Evolutionary conservation across 2,113 vertebrate species (phyloP), one percentile per base, ranked within the genome.

Genomic region (Tachysurus fulvidraco): DNA sequence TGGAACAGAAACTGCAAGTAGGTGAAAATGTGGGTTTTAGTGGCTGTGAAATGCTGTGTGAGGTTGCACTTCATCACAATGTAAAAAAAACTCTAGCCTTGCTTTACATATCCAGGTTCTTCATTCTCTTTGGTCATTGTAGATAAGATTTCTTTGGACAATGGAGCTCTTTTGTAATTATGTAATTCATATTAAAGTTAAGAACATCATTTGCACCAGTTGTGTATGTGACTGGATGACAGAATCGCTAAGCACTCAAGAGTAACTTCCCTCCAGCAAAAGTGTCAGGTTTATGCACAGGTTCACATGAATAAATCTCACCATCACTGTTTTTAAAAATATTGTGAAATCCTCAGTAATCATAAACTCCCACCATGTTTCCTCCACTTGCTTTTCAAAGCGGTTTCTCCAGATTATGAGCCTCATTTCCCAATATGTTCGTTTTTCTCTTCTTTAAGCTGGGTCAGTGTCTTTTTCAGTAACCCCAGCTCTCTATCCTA

Each of bases 401-500:
- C 23, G 14, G 14, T 52, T 76, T 52, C 44, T 50, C 60, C 55
- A 28, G 59, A 28, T 67, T 14, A 67, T 83, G 25, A 28, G 8
- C 60, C 12, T 65, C 41, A 17, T 52, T 46, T 28, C 80, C 21
- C 12, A n/a, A n/a, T 0, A 25, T 16, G 64, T 50, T n/a, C 21
- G 65, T 83, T 55, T 36, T 10, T 55, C 14, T 67, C 81, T 55
- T 73, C 21, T 60, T 14, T 84, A 44, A 84, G 52, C 46, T 74
- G 2, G 19, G 25, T 41, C 8, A 60, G 25, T 0, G 23, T 46
- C 12, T 76, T 54, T 76, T 60, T 84, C 55, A 84, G 69, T 28
- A 41, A 46, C 46, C 69, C 81, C 46, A 83, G 9, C 50, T 83
- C 64, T 69, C 81, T 54, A 19, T 83, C 81, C 64, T 83, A 65